phyloP scores from a whole-genome alignment of 2,113 vertebrate species.

The Limnothrissa miodon region DNA sequence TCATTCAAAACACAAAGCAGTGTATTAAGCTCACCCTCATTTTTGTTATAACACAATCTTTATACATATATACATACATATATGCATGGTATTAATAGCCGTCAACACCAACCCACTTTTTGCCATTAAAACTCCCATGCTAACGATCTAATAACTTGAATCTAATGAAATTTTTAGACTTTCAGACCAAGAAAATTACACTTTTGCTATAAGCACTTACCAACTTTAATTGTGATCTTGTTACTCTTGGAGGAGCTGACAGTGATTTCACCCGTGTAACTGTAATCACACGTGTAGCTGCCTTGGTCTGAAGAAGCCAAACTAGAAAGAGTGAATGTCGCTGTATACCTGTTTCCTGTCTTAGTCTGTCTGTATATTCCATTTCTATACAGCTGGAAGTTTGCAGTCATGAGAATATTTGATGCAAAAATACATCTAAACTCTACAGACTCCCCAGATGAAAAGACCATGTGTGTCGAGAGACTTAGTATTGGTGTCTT shows the following conservation, averaged over 20 bases:
- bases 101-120: no score
- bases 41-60: no score
- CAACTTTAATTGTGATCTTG: slow-evolving; percentile 28
- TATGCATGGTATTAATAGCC: no score
- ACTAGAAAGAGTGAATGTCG: slow-evolving; percentile 13
- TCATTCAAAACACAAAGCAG: no score
- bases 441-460: slow-evolving; percentile 32
- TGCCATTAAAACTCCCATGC: no score
- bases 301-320: slow-evolving; percentile 28
- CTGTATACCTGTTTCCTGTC: not conserved
- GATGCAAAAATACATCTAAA: slow-evolving; percentile 34
- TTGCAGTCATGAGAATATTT: not conserved
- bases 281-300: slow-evolving; percentile 40
- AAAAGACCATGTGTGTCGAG: slow-evolving; percentile 22
- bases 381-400: slow-evolving; percentile 30
- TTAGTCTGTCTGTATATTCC: not conserved
- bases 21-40: no score
- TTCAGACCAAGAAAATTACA: no score
- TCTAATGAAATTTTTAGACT: no score
- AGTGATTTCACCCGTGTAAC: slow-evolving; percentile 1
- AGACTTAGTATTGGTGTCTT: slow-evolving; percentile 39
- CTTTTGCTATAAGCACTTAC: slow-evolving; percentile 28
- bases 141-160: no score
- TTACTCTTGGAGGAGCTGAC: slow-evolving; percentile 25
- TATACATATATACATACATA: no score